A percentile compares a stretch with the other conserved stretches of the same genome.
These are phyloP conservation scores for Antechinus stuartii DNA, from an alignment of 2,113 vertebrate genomes.

Conservation along the genomic window DNA sequence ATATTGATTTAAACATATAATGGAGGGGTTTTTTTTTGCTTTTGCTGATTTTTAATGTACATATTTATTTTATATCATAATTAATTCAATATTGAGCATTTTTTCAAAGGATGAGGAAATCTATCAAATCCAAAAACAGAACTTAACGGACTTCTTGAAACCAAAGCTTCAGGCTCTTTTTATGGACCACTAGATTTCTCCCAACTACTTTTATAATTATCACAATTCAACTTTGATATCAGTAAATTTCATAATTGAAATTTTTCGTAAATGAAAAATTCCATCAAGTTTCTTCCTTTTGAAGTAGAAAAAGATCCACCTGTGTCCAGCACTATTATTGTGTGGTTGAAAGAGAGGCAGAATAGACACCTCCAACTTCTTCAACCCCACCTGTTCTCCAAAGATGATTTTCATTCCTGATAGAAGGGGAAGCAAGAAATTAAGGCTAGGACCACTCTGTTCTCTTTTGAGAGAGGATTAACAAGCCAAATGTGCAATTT, in stretches of 20 bases:
- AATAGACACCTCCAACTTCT: neutral
- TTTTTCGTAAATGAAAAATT: neutral
- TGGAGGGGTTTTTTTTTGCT: too few species aligned
- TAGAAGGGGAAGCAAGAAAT: neutral
- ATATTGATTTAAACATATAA: neutral
- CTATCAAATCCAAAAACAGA: neutral
- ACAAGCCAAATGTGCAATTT: too few species aligned
- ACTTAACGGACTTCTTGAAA: neutral
- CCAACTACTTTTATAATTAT: neutral
- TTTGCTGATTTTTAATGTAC: neutral
- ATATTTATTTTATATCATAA: neutral
- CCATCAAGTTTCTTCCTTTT: conserved; percentile 6
- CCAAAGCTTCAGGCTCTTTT: neutral
- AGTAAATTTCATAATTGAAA: neutral
- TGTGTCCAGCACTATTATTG: neutral
- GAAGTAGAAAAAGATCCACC: neutral
- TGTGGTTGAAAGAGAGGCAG: neutral
- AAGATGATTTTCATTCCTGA: neutral
- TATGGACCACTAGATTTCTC: too few species aligned
- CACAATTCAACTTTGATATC: neutral
- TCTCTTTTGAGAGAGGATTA: neutral
- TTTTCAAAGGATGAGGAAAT: neutral
- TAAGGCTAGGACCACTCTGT: neutral
- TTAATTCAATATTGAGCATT: neutral
- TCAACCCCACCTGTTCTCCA: neutral